phyloP scores from a whole-genome alignment of 1,140 invertebrate species.

The Hestina assimilis region DNA sequence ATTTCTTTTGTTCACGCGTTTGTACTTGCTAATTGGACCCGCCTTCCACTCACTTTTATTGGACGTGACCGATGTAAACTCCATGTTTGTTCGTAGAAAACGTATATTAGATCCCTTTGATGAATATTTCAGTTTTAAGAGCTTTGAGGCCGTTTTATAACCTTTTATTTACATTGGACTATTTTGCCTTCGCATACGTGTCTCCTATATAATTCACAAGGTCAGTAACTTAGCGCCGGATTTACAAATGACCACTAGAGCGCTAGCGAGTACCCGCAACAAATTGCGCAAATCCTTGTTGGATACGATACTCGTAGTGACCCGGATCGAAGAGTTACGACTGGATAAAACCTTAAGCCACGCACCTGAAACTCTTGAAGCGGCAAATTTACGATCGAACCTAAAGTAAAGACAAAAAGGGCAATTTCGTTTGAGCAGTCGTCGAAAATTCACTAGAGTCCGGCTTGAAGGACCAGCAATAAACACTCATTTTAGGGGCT shows the following conservation, averaged over 20 bases:
- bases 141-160: neutral
- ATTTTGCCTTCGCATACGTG: conserved; percentile 6
- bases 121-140: conserved; percentile 20
- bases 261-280: conserved; percentile 33
- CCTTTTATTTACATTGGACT: conserved; percentile 4
- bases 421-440: conserved; percentile 41
- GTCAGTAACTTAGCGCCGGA: conserved; percentile 12
- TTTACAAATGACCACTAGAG: conserved; percentile 29
- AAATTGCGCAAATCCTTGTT: conserved; percentile 53
- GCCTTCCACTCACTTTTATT: conserved; percentile 26
- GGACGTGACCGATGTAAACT: conserved; percentile 21
- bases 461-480: conserved; percentile 63
- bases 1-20: conserved; percentile 26
- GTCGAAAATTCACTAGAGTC: conserved; percentile 41
- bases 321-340: conserved; percentile 51
- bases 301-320: conserved; percentile 47
- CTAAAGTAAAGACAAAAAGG: conserved; percentile 47
- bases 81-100: conserved; percentile 11
- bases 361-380: conserved; percentile 50
- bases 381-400: conserved; percentile 31
- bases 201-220: conserved; percentile 18
- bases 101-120: conserved; percentile 20
- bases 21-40: conserved; percentile 26
- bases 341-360: conserved; percentile 54
- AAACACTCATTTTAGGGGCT: conserved; percentile 71